A percentile compares a stretch with the other conserved stretches of the same genome.
Conservation (phyloP, 2,797 vertebrate genomes). For the Mormyrus proboscirostris region DNA sequence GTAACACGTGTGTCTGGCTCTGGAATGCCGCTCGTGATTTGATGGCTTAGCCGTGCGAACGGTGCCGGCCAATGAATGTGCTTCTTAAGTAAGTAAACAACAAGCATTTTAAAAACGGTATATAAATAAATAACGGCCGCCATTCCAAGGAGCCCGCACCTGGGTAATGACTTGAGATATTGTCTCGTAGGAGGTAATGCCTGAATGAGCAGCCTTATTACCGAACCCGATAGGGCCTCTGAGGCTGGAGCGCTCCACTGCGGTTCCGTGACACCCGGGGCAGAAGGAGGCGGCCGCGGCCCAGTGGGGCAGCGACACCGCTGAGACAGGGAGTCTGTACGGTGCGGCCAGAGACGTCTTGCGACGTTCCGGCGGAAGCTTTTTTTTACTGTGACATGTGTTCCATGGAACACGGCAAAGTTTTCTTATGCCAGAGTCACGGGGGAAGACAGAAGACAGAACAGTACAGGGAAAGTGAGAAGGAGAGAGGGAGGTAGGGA, state of each 20-base stretch:
- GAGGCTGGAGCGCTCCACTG: neutral
- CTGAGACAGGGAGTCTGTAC: neutral
- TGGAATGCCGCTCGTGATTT: neutral
- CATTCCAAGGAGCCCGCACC: slow-evolving; percentile 9
- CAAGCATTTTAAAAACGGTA: neutral
- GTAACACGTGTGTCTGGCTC: neutral
- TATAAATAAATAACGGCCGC: slow-evolving; percentile 11
- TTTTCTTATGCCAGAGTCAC: neutral
- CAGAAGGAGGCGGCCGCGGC: neutral
- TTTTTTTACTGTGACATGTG: neutral
- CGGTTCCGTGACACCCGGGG: neutral
- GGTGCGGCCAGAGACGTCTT: too few species aligned
- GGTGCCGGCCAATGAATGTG: neutral
- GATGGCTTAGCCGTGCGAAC: neutral
- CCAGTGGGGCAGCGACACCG: neutral
- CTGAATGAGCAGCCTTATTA: slow-evolving; percentile 17
- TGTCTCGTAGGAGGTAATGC: slow-evolving; percentile 8
- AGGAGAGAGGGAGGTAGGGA: neutral
- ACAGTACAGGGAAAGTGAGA: neutral
- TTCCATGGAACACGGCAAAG: neutral
- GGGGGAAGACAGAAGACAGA: neutral
- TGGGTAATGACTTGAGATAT: slow-evolving; percentile 21
- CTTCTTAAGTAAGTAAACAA: neutral
- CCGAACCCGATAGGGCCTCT: neutral
- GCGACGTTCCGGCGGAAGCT: neutral